phyloP scores from a whole-genome alignment of 2,797 vertebrate species.

The Sebastes itinus region DNA sequence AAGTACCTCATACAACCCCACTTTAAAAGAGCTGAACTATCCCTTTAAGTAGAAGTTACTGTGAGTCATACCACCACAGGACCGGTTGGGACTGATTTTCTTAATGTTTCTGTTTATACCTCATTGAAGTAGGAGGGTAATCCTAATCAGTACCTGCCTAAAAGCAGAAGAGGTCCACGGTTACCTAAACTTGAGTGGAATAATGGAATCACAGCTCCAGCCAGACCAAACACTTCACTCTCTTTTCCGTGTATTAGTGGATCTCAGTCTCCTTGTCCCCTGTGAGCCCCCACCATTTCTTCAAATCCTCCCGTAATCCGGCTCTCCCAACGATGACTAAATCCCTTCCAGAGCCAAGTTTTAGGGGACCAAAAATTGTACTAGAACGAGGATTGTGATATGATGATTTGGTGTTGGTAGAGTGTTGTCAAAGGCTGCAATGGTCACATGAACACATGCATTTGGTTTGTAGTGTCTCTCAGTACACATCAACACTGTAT shows the following conservation, averaged over 20 bases:
- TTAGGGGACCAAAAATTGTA: slow-evolving; percentile 32
- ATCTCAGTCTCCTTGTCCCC: slow-evolving; percentile 31
- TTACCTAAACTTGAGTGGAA: slow-evolving; percentile 18
- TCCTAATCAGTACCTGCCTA: slow-evolving; percentile 4
- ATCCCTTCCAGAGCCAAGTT: slow-evolving; percentile 44
- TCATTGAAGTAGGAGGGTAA: slow-evolving; percentile 17
- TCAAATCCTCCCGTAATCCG: slow-evolving; percentile 68
- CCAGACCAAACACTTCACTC: slow-evolving; percentile 48
- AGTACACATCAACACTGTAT: background rate
- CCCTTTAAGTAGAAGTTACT: background rate
- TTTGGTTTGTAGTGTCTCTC: background rate
- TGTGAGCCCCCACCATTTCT: slow-evolving; percentile 36
- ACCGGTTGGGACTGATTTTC: slow-evolving; percentile 1
- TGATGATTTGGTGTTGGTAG: background rate
- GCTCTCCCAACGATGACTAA: slow-evolving; percentile 53
- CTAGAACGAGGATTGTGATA: slow-evolving; percentile 2
- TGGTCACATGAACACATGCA: background rate
- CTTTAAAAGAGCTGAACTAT: too few species aligned
- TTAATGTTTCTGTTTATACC: background rate
- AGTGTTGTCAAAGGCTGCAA: background rate
- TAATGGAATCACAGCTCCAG: slow-evolving; percentile 48
- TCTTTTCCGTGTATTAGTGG: slow-evolving; percentile 36
- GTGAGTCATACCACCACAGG: background rate
- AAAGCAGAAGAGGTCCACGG: background rate
- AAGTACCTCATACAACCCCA: too few species aligned